phyloP scores from a whole-genome alignment of 2,888 invertebrate genomes.

The Nemurella pictetii region DNA sequence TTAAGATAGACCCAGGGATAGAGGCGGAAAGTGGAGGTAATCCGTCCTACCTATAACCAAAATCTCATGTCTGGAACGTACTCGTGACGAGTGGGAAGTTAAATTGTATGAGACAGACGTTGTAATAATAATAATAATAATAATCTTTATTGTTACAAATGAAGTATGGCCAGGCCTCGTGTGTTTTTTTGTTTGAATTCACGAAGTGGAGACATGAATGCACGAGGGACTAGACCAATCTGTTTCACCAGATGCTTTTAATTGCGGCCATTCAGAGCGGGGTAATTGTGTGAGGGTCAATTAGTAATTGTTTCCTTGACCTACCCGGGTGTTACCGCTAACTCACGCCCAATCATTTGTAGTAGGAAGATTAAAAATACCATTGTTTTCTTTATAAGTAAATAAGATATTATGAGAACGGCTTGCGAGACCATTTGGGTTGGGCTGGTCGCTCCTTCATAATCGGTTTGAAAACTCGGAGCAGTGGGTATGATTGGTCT shows the following conservation, averaged over 20 bases:
- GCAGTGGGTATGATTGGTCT: not conserved
- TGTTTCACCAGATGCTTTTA: not conserved
- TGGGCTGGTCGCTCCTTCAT: not conserved
- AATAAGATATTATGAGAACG: not conserved
- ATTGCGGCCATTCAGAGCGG: conserved; percentile 1
- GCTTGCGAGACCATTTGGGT: not conserved
- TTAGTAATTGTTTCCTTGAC: conserved; percentile 10
- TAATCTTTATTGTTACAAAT: not conserved
- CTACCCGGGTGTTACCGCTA: not conserved
- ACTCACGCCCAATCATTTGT: conserved; percentile 1
- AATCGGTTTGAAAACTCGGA: not conserved
- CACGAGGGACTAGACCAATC: not conserved
- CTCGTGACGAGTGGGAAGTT: not conserved
- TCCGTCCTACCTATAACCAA: too few species aligned
- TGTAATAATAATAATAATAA: not conserved
- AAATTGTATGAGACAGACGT: not conserved
- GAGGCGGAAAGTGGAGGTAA: too few species aligned
- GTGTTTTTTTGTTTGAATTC: not conserved
- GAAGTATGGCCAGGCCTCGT: not conserved
- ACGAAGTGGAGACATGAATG: not conserved
- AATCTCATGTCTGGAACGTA: too few species aligned
- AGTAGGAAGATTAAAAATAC: not conserved
- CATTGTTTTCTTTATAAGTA: conserved; percentile 10
- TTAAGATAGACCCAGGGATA: too few species aligned
- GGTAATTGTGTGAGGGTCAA: conserved; percentile 7